phyloP scores from a whole-genome alignment of 2,888 invertebrate genomes.

The Torymus auratus region DNA sequence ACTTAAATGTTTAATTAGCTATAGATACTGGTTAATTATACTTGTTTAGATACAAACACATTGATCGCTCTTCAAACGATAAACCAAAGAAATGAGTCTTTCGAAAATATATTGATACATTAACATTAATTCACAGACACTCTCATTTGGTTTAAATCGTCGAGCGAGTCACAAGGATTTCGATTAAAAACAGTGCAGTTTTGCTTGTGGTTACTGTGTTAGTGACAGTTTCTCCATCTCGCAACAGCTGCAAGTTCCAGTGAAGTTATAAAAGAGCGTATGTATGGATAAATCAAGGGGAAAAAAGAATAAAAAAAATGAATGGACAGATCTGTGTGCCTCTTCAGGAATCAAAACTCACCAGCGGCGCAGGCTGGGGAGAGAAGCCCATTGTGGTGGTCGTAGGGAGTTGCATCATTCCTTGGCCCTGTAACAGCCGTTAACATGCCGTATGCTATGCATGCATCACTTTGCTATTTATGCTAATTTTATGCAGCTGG shows the following conservation, averaged over 20 bases:
- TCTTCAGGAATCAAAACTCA: slow-evolving; percentile 66
- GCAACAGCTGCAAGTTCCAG: slow-evolving; percentile 23
- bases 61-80: not conserved
- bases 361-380: slow-evolving; percentile 71
- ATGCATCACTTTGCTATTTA: slow-evolving; percentile 70
- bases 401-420: slow-evolving; percentile 76
- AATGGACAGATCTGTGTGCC: slow-evolving; percentile 12
- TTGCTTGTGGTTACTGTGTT: slow-evolving; percentile 45
- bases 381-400: slow-evolving; percentile 71
- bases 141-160: slow-evolving; percentile 15
- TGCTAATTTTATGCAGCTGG: slow-evolving; percentile 40
- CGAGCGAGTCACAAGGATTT: slow-evolving; percentile 4
- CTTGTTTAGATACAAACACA: slow-evolving; percentile 24
- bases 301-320: slow-evolving; percentile 13
- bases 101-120: not conserved
- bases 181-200: slow-evolving; percentile 29
- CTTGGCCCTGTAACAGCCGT: slow-evolving; percentile 77
- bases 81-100: not conserved
- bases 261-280: slow-evolving; percentile 21
- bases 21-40: slow-evolving; percentile 36
- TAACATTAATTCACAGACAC: not conserved
- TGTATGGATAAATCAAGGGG: not conserved
- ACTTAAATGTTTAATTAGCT: slow-evolving; percentile 28
- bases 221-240: slow-evolving; percentile 45
- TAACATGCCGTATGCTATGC: slow-evolving; percentile 74